Evolutionary conservation across 2,797 vertebrate genomes (phyloP).

Genomic region (Synanceia verrucosa): DNA sequence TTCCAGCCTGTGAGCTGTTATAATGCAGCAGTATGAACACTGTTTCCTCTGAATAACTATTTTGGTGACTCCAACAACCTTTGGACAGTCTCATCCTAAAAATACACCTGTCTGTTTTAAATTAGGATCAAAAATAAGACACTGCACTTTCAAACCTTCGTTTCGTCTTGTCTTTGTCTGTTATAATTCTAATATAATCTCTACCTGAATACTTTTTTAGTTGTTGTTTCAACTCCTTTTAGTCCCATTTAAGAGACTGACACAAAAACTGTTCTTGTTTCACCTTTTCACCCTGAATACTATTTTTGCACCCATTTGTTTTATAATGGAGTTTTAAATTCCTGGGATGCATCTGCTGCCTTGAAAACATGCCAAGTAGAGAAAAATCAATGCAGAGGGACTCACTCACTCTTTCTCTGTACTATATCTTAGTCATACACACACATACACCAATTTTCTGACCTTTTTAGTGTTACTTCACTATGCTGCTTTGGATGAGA

Average conservation of each 20-base stretch:
- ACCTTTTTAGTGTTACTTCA: background rate
- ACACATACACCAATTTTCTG: background rate
- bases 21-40: background rate
- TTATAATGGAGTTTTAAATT: conserved; percentile 33
- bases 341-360: conserved; percentile 23
- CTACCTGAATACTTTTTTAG: too few species aligned
- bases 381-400: conserved; percentile 48
- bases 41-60: background rate
- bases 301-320: conserved; percentile 1
- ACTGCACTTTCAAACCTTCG: background rate
- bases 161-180: background rate
- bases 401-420: background rate
- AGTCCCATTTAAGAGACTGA: background rate
- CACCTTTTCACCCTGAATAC: conserved; percentile 11
- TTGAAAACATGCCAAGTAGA: conserved; percentile 42
- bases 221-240: background rate
- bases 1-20: background rate
- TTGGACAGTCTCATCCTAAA: background rate
- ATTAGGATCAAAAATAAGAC: background rate
- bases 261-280: background rate
- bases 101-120: background rate
- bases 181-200: background rate
- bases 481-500: background rate
- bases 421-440: background rate
- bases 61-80: too few species aligned